Evolutionary conservation across 2,888 invertebrate species (phyloP), one percentile per base, ranked within the genome.

Genomic region (Ctena decussata): DNA sequence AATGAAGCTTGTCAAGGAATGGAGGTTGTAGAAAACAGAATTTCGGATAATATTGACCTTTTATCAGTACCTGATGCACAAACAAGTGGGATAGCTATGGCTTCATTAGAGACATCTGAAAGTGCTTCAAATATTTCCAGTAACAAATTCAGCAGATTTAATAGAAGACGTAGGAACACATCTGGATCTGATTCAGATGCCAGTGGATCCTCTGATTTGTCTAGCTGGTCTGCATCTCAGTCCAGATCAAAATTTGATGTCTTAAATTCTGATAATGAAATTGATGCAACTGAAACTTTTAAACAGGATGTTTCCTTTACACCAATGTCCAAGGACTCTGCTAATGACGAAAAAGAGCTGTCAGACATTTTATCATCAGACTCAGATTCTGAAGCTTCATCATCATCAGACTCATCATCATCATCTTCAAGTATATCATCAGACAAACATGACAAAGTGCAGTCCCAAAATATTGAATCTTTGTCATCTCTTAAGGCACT

Each of bases 51-150:
- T 57, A 21, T 8, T 27, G 27, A 27, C 27, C 27, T 27, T 27
- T 21, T 8, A 11, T 27, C 2, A 35, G 18, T 2, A 35, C 65
- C 30, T 6, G 35, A 65, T 12, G 35, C 3, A 11, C 5, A 1
- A 6, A 65, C 12, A 8, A 12, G 18, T 11, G 30, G 2, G 8
- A 18, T 35, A 5, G 8, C 15, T 35, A 35, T 3, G 5, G 2
- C 18, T 21, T 35, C 65, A 35, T 35, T 35, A 35, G 65, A 65
- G 2, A 30, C 35, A 35, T 11, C 32, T 30, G 87, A 88, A 27
- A 88, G 85, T 85, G 79, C 77, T 30, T 88, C 87, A 12, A 84
- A 84, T 65, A 84, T 84, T 49, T 88, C 85, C 39, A 78, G 71
- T 71, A 60, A 80, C 18, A 65, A 65, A 37, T 88, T 88, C 41